Percentiles rank a stretch among this genome's conserved stretches.
Evolutionary conservation across 2,797 vertebrate species (phyloP).

Genomic region (Molossus molossus): DNA sequence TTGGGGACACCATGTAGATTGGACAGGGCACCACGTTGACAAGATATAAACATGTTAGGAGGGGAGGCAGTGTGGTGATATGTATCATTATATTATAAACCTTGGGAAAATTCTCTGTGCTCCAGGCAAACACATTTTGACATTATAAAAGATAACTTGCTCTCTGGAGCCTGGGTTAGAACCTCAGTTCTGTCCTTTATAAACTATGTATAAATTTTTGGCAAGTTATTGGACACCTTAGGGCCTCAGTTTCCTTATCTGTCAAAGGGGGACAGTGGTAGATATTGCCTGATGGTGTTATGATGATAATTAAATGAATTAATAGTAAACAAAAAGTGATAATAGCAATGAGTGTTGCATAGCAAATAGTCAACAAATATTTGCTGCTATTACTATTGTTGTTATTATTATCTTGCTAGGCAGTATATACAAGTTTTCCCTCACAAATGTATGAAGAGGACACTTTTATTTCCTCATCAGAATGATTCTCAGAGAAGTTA

Average conservation of each 20-base stretch:
- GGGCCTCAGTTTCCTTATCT: neutral
- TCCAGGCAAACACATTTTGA: neutral
- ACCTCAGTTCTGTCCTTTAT: neutral
- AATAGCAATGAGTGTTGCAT: too few species aligned
- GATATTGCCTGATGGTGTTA: neutral
- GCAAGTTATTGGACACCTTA: neutral
- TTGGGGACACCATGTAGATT: too few species aligned
- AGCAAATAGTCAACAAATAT: neutral
- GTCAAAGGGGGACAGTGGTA: neutral
- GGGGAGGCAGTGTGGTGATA: neutral
- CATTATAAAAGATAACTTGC: neutral
- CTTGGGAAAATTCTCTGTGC: neutral
- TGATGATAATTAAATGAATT: neutral
- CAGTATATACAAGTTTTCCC: neutral
- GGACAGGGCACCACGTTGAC: neutral
- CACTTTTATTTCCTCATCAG: neutral
- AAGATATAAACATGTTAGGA: neutral
- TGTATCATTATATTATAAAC: neutral
- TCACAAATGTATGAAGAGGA: neutral
- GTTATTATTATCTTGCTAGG: neutral
- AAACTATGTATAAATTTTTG: neutral
- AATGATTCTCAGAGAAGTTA: neutral
- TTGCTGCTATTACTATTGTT: neutral
- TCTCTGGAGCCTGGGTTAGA: neutral
- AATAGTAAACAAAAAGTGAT: neutral